Base-by-base conservation (phyloP, 1,140 invertebrate genomes). In the Panulirus ornatus region DNA sequence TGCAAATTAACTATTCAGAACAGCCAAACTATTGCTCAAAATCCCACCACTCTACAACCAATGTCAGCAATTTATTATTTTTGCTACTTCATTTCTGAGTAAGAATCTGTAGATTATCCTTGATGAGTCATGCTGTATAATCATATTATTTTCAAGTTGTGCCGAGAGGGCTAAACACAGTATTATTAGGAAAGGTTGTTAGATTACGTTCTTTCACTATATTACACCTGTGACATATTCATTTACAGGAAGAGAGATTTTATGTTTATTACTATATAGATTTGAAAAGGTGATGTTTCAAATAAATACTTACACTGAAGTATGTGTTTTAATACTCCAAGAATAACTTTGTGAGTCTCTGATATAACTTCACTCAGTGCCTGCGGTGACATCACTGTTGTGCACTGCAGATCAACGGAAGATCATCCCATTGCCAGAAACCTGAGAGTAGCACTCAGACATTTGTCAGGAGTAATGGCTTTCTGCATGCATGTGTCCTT, bases 401-500 rank as follows among this genome's bases (percentile, higher is more conserved):
- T 66, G 63, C 22, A 66, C 63, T 66, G 63, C 30, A 66, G 22
- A 66, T 66, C 22, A 19, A 5, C 22, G 22, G 3, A 66, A 19
- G 63, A 66, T 66, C 71, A 36, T 40, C 30, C 71, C 22, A 8
- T 75, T 75, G 30, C 71, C 30, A 34, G 44, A 47, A 47, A 47
- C 44, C 44, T 47, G 44, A 75, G 71, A 30, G 71, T 16, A 75
- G 14, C 38, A 8, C 9, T 34, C 30, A 40, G 30, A 38, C 5
- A 3, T 38, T 22, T 75, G 71, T 36, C 71, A 40, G 71, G n/a
- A 36, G 2, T 44, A 47, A 44, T 44, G 76, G 19, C 40, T 51
- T 47, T 44, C 76, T 27, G 3, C 44, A 47, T 44, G 44, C 76
- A 81, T 5, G 76, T 81, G 40, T 81, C 76, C 34, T 81, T 81